phyloP scores from a whole-genome alignment of 2,888 invertebrate genomes.

The Caenorhabditis sp. region DNA sequence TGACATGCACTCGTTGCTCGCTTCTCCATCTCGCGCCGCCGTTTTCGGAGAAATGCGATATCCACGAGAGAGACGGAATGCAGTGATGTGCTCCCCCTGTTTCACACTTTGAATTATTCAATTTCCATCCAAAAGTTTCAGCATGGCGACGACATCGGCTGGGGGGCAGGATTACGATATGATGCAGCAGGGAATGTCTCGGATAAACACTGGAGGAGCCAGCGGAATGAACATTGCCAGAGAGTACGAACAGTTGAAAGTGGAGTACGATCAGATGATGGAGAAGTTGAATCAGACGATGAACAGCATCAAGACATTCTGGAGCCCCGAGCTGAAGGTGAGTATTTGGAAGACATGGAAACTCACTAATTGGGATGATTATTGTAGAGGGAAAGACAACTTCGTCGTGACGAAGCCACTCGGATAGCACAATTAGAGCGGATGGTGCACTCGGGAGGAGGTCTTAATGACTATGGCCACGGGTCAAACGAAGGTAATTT shows the following conservation, averaged over 20 bases:
- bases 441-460: slow-evolving; percentile 58
- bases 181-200: slow-evolving; percentile 43
- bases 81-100: not conserved
- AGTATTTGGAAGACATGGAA: slow-evolving; percentile 67
- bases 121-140: slow-evolving; percentile 21
- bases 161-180: slow-evolving; percentile 42
- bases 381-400: slow-evolving; percentile 68
- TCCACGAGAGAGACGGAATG: not conserved
- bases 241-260: slow-evolving; percentile 65
- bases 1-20: slow-evolving; percentile 11
- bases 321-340: slow-evolving; percentile 98
- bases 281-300: slow-evolving; percentile 86
- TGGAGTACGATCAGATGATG: slow-evolving; percentile 75
- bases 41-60: slow-evolving; percentile 23
- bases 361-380: not conserved
- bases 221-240: slow-evolving; percentile 33
- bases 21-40: not conserved
- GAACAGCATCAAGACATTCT: slow-evolving; percentile 99
- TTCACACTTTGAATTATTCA: not conserved
- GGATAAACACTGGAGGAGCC: not conserved
- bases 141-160: slow-evolving; percentile 40
- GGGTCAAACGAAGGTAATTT: slow-evolving; percentile 57
- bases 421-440: slow-evolving; percentile 68
- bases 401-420: slow-evolving; percentile 71
- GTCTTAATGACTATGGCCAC: slow-evolving; percentile 34